Conservation (phyloP, 2,888 invertebrate genomes). For the Apamea anceps region DNA sequence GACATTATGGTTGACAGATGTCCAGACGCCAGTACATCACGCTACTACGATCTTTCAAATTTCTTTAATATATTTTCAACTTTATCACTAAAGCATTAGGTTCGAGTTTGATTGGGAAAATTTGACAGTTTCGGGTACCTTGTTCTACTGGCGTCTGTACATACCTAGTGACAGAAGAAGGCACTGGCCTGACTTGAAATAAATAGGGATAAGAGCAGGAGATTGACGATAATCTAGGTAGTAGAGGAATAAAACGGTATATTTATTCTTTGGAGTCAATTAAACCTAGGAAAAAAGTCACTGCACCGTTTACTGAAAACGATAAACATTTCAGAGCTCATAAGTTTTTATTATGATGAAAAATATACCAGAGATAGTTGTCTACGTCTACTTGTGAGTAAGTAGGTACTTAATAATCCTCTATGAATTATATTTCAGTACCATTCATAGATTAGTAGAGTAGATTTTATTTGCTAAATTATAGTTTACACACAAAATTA, state of each 20-base stretch:
- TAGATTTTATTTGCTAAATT: background rate
- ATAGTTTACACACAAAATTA: background rate
- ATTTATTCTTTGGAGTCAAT: background rate
- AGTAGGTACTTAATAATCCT: background rate
- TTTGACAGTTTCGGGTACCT: no score
- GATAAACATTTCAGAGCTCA: background rate
- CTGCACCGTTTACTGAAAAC: background rate
- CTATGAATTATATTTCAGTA: background rate
- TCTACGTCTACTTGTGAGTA: background rate
- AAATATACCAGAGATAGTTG: background rate
- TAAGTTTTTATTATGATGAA: background rate
- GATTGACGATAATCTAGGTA: background rate
- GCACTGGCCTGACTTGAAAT: background rate
- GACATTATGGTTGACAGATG: background rate
- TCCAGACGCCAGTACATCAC: no score
- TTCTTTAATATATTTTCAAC: no score
- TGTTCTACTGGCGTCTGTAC: no score
- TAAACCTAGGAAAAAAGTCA: background rate
- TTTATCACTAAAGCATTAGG: no score
- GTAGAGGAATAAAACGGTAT: background rate
- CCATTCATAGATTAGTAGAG: background rate
- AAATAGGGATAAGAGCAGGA: background rate
- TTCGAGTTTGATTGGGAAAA: no score
- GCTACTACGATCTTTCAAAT: no score
- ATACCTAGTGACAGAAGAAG: background rate